Conservation (phyloP, 2,888 invertebrate genomes). For the Lithosia quadra region DNA sequence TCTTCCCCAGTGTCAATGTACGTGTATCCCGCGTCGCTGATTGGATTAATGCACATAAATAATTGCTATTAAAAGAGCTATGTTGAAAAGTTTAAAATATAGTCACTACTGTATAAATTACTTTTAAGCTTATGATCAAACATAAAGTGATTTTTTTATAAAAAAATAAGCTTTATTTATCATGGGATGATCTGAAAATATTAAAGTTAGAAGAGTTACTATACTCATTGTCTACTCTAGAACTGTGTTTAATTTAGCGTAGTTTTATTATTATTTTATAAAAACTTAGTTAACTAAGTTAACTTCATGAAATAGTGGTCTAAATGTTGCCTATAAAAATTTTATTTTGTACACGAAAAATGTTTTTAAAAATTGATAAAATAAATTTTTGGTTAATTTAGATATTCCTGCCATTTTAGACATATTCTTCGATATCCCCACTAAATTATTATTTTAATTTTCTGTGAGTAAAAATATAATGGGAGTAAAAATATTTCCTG, state of each 20-base stretch:
- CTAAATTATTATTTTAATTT: too few species aligned
- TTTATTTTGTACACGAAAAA: not conserved
- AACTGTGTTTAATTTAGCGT: not conserved
- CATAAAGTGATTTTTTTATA: not conserved
- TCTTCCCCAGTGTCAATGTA: slow-evolving; percentile 55
- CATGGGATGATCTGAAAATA: not conserved
- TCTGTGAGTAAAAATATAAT: too few species aligned
- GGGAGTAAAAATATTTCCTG: too few species aligned
- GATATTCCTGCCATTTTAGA: not conserved
- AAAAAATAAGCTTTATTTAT: not conserved
- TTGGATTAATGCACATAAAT: slow-evolving; percentile 15
- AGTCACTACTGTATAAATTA: not conserved
- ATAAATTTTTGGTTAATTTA: not conserved
- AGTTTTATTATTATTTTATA: not conserved
- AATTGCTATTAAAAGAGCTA: not conserved
- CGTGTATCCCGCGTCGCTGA: slow-evolving; percentile 27
- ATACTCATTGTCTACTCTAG: not conserved
- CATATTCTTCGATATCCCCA: not conserved
- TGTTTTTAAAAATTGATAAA: not conserved
- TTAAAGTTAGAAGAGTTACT: not conserved
- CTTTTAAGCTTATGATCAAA: not conserved
- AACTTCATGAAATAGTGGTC: too few species aligned
- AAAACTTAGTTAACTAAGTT: not conserved
- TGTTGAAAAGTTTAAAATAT: not conserved
- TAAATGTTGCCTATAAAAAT: not conserved